These are phyloP conservation scores for Vidua macroura DNA, from an alignment of 2,113 vertebrate species.

Conservation along the genomic window DNA sequence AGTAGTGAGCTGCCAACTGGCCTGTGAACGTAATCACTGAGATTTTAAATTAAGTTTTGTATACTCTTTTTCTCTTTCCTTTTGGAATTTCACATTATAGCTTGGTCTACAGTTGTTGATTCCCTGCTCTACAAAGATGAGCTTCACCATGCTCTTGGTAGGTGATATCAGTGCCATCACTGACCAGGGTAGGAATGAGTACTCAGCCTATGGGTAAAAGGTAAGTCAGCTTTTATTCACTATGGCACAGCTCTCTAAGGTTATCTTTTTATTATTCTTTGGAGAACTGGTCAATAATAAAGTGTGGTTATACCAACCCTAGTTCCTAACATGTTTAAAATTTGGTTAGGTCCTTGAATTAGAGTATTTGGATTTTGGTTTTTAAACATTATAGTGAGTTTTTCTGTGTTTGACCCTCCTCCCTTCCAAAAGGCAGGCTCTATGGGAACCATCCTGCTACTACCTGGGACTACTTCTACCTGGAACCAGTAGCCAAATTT, in stretches of 20 bases:
- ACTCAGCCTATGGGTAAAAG: slow-evolving; percentile 56
- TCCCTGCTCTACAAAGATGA: slow-evolving; percentile 64
- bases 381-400: neutral
- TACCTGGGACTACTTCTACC: neutral
- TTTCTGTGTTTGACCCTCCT: neutral
- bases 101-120: slow-evolving; percentile 64
- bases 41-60: slow-evolving; percentile 58
- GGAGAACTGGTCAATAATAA: slow-evolving; percentile 63
- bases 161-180: slow-evolving; percentile 65
- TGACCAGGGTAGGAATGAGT: slow-evolving; percentile 66
- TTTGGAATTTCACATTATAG: slow-evolving; percentile 64
- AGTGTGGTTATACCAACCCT: slow-evolving; percentile 59
- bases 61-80: slow-evolving; percentile 65
- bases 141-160: slow-evolving; percentile 62
- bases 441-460: neutral
- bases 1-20: slow-evolving; percentile 25
- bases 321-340: slow-evolving; percentile 58
- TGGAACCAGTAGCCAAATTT: neutral
- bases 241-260: slow-evolving; percentile 63
- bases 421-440: neutral
- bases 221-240: slow-evolving; percentile 67
- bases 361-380: neutral
- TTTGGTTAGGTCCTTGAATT: slow-evolving; percentile 54
- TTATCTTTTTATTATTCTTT: slow-evolving; percentile 35
- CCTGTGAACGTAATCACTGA: neutral